Conservation (phyloP, 1,140 invertebrate species). For the Capitella teleta region DNA sequence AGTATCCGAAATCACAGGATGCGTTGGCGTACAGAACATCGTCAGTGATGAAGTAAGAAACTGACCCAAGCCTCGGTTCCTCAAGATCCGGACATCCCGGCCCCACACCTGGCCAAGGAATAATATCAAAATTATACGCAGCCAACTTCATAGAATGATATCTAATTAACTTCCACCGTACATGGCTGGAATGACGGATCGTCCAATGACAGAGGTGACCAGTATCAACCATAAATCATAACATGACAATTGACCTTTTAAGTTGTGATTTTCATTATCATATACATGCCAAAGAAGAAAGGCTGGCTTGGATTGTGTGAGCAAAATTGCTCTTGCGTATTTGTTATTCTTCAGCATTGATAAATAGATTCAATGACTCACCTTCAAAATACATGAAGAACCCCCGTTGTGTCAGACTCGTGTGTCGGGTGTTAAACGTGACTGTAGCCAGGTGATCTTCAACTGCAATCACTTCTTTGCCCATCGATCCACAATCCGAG, state of each 20-base stretch:
- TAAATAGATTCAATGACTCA: too few species aligned
- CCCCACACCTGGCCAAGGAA: slow-evolving; percentile 5
- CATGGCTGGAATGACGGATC: too few species aligned
- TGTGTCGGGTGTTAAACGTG: slow-evolving; percentile 4
- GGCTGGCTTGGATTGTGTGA: too few species aligned
- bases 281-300: too few species aligned
- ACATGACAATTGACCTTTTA: too few species aligned
- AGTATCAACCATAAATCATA: too few species aligned
- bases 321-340: too few species aligned
- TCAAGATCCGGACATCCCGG: slow-evolving; percentile 5
- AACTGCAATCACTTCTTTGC: slow-evolving; percentile 1
- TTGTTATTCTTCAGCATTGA: too few species aligned
- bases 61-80: not conserved
- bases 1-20: slow-evolving; percentile 6
- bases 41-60: not conserved
- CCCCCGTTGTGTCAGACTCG: slow-evolving; percentile 12
- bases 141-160: too few species aligned
- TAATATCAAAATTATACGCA: not conserved
- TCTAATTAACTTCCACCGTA: too few species aligned
- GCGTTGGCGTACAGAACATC: slow-evolving; percentile 7
- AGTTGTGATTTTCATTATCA: too few species aligned
- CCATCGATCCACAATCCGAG: slow-evolving; percentile 4
- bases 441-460: not conserved
- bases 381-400: slow-evolving; percentile 14
- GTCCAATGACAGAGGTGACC: too few species aligned